Conservation (phyloP, 1,140 invertebrate species). For the Drosophila setifemur region DNA sequence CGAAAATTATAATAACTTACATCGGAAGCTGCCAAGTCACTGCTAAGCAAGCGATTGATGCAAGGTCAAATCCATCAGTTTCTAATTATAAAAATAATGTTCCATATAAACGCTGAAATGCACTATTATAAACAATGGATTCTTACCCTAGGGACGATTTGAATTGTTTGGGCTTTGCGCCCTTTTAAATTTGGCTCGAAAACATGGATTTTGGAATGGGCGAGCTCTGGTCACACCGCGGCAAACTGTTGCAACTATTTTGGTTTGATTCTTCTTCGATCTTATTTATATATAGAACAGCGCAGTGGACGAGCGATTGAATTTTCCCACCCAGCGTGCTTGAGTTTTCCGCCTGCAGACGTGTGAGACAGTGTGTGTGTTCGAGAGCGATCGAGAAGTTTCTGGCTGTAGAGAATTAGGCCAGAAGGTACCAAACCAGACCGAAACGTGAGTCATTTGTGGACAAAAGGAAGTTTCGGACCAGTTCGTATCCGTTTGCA, state of each 20-base stretch:
- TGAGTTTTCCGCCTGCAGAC: slow-evolving; percentile 49
- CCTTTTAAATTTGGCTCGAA: no score
- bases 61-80: no score
- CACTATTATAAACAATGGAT: no score
- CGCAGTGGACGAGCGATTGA: slow-evolving; percentile 42
- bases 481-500: not conserved
- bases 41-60: no score
- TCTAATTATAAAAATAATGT: no score
- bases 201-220: no score
- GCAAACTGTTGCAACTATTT: slow-evolving; percentile 54
- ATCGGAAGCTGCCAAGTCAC: no score
- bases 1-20: no score
- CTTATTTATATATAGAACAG: slow-evolving; percentile 65
- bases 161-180: no score
- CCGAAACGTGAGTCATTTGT: slow-evolving; percentile 54
- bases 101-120: no score
- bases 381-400: slow-evolving; percentile 68
- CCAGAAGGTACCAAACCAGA: slow-evolving; percentile 50
- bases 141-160: no score
- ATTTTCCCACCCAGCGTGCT: slow-evolving; percentile 57
- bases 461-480: slow-evolving; percentile 8
- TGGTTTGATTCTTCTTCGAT: slow-evolving; percentile 37
- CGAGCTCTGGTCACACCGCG: not conserved
- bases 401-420: slow-evolving; percentile 49
- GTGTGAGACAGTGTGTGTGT: slow-evolving; percentile 24